Conservation (phyloP, 2,888 invertebrate genomes). For the Acanthosepion esculentum region DNA sequence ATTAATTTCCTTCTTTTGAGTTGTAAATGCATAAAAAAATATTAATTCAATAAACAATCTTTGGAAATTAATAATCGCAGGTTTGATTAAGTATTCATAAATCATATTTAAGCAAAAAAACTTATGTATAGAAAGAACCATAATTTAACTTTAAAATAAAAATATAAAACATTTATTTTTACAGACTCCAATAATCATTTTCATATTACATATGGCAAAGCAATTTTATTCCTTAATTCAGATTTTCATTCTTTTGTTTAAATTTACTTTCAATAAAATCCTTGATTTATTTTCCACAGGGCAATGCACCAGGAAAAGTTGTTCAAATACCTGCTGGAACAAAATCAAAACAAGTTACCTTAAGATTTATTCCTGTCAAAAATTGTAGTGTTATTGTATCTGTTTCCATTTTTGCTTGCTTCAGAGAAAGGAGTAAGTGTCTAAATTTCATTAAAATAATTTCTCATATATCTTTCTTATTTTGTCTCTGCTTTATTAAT, state of each 20-base stretch:
- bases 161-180: no score
- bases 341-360: not conserved
- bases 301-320: constrained; percentile 25
- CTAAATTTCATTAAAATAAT: not conserved
- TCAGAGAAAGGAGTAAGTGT: constrained; percentile 36
- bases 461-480: not conserved
- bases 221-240: not conserved
- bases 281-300: not conserved
- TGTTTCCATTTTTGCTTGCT: constrained; percentile 25
- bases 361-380: not conserved
- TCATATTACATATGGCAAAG: no score
- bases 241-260: not conserved
- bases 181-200: no score
- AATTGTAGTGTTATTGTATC: constrained; percentile 39
- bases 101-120: no score
- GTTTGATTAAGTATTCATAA: no score
- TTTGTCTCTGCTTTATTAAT: no score
- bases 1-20: no score
- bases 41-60: no score
- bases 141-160: no score
- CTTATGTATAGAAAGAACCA: no score
- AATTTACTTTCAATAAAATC: not conserved
- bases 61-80: no score
- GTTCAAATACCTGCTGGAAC: constrained; percentile 24
- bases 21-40: no score